Evolutionary conservation across 2,888 invertebrate genomes (phyloP), one percentile per base, ranked within the genome.

Genomic region (Cantharis rufa): DNA sequence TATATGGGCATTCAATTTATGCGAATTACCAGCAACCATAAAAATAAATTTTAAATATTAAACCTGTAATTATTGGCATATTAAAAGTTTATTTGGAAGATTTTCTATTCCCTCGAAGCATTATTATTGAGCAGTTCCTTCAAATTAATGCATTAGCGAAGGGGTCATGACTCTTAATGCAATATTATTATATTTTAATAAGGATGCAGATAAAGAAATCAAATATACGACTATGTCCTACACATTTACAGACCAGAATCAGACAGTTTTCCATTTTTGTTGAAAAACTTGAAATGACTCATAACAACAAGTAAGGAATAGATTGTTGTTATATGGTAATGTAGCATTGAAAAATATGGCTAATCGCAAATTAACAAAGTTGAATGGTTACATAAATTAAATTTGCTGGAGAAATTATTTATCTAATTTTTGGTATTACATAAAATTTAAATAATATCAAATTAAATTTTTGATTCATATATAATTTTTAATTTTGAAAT

Each of bases 251-350:
- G 72, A 72, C 72, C 64, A 72, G n/a, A 64, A 72, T 66, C 66
- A 72, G 72, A 64, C 72, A 18, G 72, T 64, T 72, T 71, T 48
- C n/a, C 48, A 48, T 48, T n/a, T 48, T 48, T 48, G 48, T 48
- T n/a, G 48, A n/a, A 48, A n/a, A 48, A 48, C 48, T 48, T 48
- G 48, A 48, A 48, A 48, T 48, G 48, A 48, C 48, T 48, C 48
- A 48, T n/a, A n/a, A 48, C n/a, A 9, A 48, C n/a, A 2, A 48
- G 2, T 48, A 48, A 48, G 48, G 48, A 48, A n/a, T 48, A 48
- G 48, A 48, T 48, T 48, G 48, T n/a, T 48, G 48, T 48, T 48
- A 48, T 48, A 48, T 48, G 48, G 48, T 48, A 48, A 48, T 48
- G 48, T 48, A 48, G 9, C 48, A 48, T 48, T 48, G 48, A 48